Percentiles rank a stretch among this genome's conserved stretches.
Conservation (phyloP, 2,113 vertebrate species). For the Channa argus region DNA sequence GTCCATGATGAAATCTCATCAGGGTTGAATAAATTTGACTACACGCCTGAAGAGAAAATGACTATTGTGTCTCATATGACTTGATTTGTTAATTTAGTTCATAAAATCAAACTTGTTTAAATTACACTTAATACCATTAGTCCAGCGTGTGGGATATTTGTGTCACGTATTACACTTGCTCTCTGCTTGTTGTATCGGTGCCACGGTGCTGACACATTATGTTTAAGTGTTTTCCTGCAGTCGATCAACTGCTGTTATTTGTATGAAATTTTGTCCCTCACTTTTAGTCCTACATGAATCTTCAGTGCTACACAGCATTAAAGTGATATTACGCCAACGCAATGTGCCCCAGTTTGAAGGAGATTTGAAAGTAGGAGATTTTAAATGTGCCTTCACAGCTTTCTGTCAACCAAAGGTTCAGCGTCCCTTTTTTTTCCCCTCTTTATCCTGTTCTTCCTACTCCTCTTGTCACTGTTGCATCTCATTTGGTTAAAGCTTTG, state of each 20-base stretch:
- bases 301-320: slow-evolving; percentile 32
- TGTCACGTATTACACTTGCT: not conserved
- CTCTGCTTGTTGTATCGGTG: slow-evolving; percentile 18
- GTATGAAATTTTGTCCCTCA: slow-evolving; percentile 14
- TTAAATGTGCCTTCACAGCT: slow-evolving; percentile 78
- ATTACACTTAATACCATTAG: not conserved
- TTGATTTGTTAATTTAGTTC: not conserved
- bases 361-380: slow-evolving; percentile 53
- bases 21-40: not conserved
- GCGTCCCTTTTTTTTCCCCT: not conserved
- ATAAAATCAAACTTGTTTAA: not conserved
- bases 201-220: slow-evolving; percentile 11
- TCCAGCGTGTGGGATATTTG: not conserved
- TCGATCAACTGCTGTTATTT: not conserved
- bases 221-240: slow-evolving; percentile 20
- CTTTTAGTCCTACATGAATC: slow-evolving; percentile 28
- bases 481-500: slow-evolving; percentile 72
- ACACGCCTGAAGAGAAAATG: slow-evolving; percentile 3
- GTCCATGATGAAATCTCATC: slow-evolving; percentile 35
- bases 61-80: not conserved
- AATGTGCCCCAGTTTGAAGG: slow-evolving; percentile 52
- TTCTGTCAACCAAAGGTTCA: slow-evolving; percentile 74
- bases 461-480: slow-evolving; percentile 31
- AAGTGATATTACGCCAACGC: slow-evolving; percentile 49
- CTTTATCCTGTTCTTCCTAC: slow-evolving; percentile 19